Evolutionary conservation across 2,888 invertebrate species (phyloP).

Genomic region (Macaria liturata): DNA sequence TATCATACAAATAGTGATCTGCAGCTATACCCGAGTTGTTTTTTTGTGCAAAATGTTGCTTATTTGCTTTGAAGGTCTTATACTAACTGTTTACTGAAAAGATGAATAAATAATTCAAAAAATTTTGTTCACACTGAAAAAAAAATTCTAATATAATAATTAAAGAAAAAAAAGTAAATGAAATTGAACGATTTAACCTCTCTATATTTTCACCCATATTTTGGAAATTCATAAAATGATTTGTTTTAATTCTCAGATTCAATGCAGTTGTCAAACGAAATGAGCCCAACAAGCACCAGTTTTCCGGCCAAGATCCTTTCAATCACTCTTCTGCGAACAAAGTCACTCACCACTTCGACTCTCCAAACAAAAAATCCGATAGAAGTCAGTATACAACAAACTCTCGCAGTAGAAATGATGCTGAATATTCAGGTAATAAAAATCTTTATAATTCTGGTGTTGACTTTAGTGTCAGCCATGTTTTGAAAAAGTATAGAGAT

Average conservation of each 20-base stretch:
- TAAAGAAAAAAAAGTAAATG: too few species aligned
- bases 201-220: too few species aligned
- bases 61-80: too few species aligned
- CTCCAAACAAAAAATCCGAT: not conserved
- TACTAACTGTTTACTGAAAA: too few species aligned
- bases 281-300: slow-evolving; percentile 53
- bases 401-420: slow-evolving; percentile 28
- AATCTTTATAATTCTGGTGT: slow-evolving; percentile 45
- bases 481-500: slow-evolving; percentile 29
- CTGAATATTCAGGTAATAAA: slow-evolving; percentile 33
- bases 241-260: slow-evolving; percentile 45
- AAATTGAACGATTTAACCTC: too few species aligned
- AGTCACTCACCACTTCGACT: slow-evolving; percentile 33
- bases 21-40: too few species aligned
- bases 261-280: slow-evolving; percentile 66
- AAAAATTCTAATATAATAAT: too few species aligned
- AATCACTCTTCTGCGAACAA: slow-evolving; percentile 34
- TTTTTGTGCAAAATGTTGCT: too few species aligned
- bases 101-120: too few species aligned
- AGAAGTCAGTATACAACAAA: slow-evolving; percentile 22
- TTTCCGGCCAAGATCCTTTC: slow-evolving; percentile 39
- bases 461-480: slow-evolving; percentile 57
- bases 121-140: too few species aligned
- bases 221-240: too few species aligned
- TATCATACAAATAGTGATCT: too few species aligned